Percentiles rank a stretch among this genome's conserved stretches.
phyloP scores from a whole-genome alignment of 1,140 invertebrate species.

The Bombus affinis region DNA sequence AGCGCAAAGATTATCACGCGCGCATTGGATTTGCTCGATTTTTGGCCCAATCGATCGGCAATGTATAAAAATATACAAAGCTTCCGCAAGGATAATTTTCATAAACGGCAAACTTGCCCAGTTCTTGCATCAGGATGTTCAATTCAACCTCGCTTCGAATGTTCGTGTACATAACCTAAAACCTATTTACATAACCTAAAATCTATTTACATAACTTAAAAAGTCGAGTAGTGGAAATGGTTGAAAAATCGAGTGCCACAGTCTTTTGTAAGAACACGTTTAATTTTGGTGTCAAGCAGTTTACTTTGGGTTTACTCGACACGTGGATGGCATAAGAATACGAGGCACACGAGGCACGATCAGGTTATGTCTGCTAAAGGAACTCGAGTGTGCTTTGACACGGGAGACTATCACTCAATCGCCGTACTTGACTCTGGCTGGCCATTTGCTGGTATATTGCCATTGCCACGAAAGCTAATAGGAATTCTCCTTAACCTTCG shows the following conservation, averaged over 20 bases:
- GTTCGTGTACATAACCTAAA: neutral
- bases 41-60: too few species aligned
- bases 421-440: neutral
- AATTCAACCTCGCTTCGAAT: neutral
- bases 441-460: constrained; percentile 9
- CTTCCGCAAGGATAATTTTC: too few species aligned
- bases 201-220: neutral
- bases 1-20: too few species aligned
- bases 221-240: too few species aligned
- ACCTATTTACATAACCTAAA: neutral
- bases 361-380: neutral
- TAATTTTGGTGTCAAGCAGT: neutral
- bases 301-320: neutral
- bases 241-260: neutral
- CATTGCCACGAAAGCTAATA: constrained; percentile 5
- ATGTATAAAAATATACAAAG: too few species aligned
- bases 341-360: neutral
- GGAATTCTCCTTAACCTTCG: constrained; percentile 22
- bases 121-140: too few species aligned
- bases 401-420: constrained; percentile 16
- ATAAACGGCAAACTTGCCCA: too few species aligned
- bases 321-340: neutral
- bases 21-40: too few species aligned
- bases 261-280: neutral
- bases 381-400: constrained; percentile 33